A percentile compares a stretch with the other conserved stretches of the same genome.
Evolutionary conservation across 2,797 vertebrate genomes (phyloP).

Genomic region (Sebastes elongatus): DNA sequence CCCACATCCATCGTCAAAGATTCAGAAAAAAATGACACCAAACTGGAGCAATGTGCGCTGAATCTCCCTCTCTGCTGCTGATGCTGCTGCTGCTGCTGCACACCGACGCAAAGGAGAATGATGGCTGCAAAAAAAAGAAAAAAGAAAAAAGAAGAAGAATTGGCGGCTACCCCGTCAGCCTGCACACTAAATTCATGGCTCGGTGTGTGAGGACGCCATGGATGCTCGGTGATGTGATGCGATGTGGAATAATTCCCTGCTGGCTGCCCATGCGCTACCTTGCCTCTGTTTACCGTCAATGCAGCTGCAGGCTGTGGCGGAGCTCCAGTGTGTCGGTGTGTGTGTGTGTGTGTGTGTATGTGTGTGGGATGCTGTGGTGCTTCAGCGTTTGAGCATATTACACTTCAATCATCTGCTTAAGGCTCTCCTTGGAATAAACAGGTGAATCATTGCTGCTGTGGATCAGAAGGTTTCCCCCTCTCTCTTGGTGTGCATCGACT

Average conservation of each 20-base stretch:
- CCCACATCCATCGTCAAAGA: conserved; percentile 75
- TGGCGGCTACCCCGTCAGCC: conserved; percentile 37
- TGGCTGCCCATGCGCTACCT: conserved; percentile 81
- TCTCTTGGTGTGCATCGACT: neutral
- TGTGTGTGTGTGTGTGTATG: conserved; percentile 9
- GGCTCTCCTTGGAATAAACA: conserved; percentile 19
- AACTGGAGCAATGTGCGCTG: conserved; percentile 44
- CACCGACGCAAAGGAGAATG: conserved; percentile 56
- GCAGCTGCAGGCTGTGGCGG: conserved; percentile 70
- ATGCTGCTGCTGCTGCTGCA: conserved; percentile 18
- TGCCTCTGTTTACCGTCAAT: conserved; percentile 74
- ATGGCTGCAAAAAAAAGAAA: conserved; percentile 17
- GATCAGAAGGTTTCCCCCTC: neutral
- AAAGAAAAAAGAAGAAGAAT: neutral
- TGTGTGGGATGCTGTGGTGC: conserved; percentile 35
- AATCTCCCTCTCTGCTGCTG: neutral
- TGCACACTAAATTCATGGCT: conserved; percentile 55
- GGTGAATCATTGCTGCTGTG: conserved; percentile 6
- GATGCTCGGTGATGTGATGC: conserved; percentile 71
- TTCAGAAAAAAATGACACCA: conserved; percentile 38
- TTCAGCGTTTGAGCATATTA: conserved; percentile 11
- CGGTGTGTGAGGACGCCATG: conserved; percentile 72
- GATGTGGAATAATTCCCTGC: conserved; percentile 80
- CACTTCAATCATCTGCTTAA: conserved; percentile 14
- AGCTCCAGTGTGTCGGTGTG: conserved; percentile 20